Conservation (phyloP, 2,797 vertebrate genomes). For the Tragopan temminckii region DNA sequence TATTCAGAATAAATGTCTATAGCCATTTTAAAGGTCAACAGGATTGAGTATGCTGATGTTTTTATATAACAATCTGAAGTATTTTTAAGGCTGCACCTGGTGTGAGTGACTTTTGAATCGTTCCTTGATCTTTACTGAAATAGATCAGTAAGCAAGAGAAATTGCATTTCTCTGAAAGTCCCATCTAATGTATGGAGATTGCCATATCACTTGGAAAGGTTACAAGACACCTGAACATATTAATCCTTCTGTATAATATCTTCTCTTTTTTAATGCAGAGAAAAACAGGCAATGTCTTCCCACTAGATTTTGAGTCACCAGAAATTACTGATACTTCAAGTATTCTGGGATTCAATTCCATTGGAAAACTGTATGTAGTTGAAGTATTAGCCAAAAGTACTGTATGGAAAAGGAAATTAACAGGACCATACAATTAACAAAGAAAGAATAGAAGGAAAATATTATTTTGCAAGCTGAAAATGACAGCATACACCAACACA, state of each 20-base stretch:
- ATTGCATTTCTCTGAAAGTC: slow-evolving; percentile 36
- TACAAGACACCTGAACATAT: background rate
- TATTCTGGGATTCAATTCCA: background rate
- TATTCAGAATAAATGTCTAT: slow-evolving; percentile 36
- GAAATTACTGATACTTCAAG: background rate
- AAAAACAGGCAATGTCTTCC: background rate
- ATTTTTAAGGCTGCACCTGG: slow-evolving; percentile 62
- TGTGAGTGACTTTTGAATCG: slow-evolving; percentile 68
- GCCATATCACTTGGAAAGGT: slow-evolving; percentile 42
- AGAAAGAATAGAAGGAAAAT: background rate
- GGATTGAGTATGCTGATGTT: slow-evolving; percentile 46
- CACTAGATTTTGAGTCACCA: background rate
- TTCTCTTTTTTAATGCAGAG: background rate
- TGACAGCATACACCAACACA: background rate
- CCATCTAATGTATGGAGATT: background rate
- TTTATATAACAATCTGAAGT: slow-evolving; percentile 53
- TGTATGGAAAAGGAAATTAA: background rate
- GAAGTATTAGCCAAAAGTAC: background rate
- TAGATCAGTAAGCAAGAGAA: slow-evolving; percentile 25
- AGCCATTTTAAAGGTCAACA: slow-evolving; percentile 74
- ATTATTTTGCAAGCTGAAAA: background rate
- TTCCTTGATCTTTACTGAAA: slow-evolving; percentile 67
- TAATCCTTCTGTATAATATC: background rate
- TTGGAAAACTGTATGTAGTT: background rate
- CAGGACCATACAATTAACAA: background rate